Conservation (phyloP, 2,113 vertebrate species). For the Odocoileus hemionus region DNA sequence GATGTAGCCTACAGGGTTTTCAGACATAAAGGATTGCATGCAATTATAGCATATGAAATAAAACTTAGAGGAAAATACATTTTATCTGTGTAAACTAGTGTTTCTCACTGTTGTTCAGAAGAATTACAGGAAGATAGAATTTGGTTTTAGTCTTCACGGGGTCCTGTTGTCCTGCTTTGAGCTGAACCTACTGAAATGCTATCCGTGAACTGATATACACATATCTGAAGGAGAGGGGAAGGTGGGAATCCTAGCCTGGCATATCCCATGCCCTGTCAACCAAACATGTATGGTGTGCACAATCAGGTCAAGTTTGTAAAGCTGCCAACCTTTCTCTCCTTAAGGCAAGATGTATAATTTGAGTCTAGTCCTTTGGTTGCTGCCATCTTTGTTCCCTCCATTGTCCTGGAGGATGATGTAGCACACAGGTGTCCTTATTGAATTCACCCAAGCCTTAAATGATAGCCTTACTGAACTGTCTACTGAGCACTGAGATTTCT, state of each 20-base stretch:
- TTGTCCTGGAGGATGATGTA: not conserved
- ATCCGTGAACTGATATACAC: too few relatives aligned
- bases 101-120: not conserved
- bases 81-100: not conserved
- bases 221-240: not conserved
- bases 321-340: not conserved
- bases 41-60: not conserved
- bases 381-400: not conserved
- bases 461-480: not conserved
- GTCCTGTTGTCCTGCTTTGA: not conserved
- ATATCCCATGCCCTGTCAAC: not conserved
- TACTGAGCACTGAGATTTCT: not conserved
- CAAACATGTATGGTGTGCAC: not conserved
- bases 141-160: not conserved
- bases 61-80: not conserved
- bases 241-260: too few relatives aligned
- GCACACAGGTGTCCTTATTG: not conserved
- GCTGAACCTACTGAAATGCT: not conserved
- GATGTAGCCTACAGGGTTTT: not conserved
- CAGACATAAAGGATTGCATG: not conserved
- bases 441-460: not conserved
- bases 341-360: not conserved
- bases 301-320: not conserved
- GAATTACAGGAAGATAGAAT: not conserved
- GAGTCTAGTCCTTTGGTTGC: not conserved